A percentile compares a stretch with the other conserved stretches of the same genome.
phyloP scores from a whole-genome alignment of 1,140 invertebrate genomes.

The Cheumatopsyche charites region DNA sequence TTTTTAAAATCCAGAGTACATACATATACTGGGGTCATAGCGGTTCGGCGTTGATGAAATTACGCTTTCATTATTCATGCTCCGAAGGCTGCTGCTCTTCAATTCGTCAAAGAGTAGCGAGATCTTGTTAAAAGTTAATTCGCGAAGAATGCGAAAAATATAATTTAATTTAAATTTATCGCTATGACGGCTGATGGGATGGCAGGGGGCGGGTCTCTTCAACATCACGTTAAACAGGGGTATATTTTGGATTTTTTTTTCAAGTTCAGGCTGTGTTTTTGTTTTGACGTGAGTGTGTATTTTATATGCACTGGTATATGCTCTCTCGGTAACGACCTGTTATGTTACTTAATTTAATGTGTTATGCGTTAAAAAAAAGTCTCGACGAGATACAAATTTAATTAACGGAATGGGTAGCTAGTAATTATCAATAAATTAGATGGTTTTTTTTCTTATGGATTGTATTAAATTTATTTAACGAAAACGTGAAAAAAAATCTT shows the following conservation, averaged over 20 bases:
- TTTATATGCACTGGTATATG: neutral
- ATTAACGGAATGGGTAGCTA: constrained; percentile 32
- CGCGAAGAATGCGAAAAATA: constrained; percentile 36
- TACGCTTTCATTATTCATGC: neutral
- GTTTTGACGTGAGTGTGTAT: neutral
- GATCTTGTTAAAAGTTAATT: constrained; percentile 33
- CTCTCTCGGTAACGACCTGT: constrained; percentile 33
- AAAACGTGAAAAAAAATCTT: constrained; percentile 15
- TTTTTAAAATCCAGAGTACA: no score
- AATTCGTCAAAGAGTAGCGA: neutral
- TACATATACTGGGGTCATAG: no score
- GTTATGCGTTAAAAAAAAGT: constrained; percentile 30
- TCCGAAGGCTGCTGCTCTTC: neutral
- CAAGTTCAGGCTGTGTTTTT: neutral
- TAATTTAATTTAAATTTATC: constrained; percentile 43
- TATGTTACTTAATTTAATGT: constrained; percentile 38
- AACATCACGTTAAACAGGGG: constrained; percentile 34
- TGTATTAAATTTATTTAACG: constrained; percentile 8
- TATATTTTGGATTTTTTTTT: constrained; percentile 34
- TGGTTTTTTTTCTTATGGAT: neutral
- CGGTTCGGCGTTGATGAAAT: neutral
- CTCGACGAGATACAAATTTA: constrained; percentile 36
- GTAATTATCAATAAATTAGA: constrained; percentile 32
- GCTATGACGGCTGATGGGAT: constrained; percentile 39
- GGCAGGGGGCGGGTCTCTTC: constrained; percentile 37